Evolutionary conservation across 2,797 vertebrate species (phyloP).

Genomic region (Pseudopleuronectes americanus): DNA sequence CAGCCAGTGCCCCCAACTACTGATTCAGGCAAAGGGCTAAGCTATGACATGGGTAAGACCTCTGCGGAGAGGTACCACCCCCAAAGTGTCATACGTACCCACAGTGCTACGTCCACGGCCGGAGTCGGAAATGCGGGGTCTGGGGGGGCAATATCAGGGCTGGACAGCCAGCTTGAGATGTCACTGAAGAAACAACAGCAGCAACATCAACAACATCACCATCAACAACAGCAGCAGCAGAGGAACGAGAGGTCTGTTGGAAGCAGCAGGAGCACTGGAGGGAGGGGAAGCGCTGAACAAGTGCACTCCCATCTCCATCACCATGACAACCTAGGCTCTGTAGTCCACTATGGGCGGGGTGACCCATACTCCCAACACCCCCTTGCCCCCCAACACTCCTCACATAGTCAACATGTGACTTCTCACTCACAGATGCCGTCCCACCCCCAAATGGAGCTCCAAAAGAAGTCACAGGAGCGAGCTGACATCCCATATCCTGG

Average conservation of each 20-base stretch:
- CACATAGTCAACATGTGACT: constrained; percentile 83
- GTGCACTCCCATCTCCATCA: constrained; percentile 85
- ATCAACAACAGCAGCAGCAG: constrained; percentile 77
- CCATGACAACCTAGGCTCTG: constrained; percentile 89
- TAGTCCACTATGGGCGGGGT: constrained; percentile 88
- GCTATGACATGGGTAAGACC: constrained; percentile 90
- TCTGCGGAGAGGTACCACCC: constrained; percentile 92
- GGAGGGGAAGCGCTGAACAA: constrained; percentile 78
- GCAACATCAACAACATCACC: constrained; percentile 77
- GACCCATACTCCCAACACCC: constrained; percentile 84
- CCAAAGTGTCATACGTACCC: constrained; percentile 95
- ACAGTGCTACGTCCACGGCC: constrained; percentile 83
- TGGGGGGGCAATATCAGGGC: constrained; percentile 82
- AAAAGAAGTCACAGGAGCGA: constrained; percentile 89
- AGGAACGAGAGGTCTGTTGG: constrained; percentile 86
- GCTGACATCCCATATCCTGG: constrained; percentile 84
- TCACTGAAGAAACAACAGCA: constrained; percentile 88
- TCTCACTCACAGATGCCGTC: constrained; percentile 81
- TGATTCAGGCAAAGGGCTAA: constrained; percentile 84
- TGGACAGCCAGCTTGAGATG: constrained; percentile 91
- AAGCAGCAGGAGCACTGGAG: constrained; percentile 76
- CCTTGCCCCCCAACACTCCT: constrained; percentile 82
- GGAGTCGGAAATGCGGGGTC: constrained; percentile 76
- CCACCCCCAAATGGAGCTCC: constrained; percentile 87
- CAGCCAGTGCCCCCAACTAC: constrained; percentile 78